Base-by-base conservation (phyloP, 2,888 invertebrate species). In the Pediacus dermestoides region DNA sequence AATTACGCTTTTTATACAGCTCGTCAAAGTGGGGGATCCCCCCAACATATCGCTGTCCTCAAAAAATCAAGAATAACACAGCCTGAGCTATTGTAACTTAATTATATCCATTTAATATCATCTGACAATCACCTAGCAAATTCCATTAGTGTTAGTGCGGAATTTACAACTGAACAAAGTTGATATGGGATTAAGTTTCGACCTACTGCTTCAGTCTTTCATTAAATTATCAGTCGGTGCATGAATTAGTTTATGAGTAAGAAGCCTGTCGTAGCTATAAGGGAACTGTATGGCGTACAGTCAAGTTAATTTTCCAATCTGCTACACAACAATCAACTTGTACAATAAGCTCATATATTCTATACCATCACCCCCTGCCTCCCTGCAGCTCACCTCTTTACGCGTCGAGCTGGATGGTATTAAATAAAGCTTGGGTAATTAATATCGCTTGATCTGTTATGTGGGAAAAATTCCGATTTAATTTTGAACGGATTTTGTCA, bases 301-400 rank as follows among this genome's bases (percentile, higher is more conserved):
- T 50, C 46, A 50, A 60, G 61, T 64, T 64, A 63, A 63, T 64
- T 65, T 64, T 64, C 63, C 63, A 63, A 64, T 64, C 62, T 63
- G 60, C 57, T 61, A 59, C 60, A 64, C 65, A 64, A 61, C 61
- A 65, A 64, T 64, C 63, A 60, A 56, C 54, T 52, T 49, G 46
- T 55, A 63, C 58, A 65, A 64, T 64, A 61, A 60, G 55, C 57
- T 59, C 58, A 58, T 61, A 55, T 54, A n/a, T n/a, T n/a, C n/a
- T n/a, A n/a, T n/a, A n/a, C n/a, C n/a, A n/a, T n/a, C n/a, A n/a
- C n/a, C n/a, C n/a, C n/a, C n/a, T n/a, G n/a, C n/a, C n/a, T n/a
- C n/a, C n/a, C n/a, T n/a, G n/a, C n/a, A n/a, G n/a, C n/a, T n/a
- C n/a, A n/a, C n/a, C n/a, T n/a, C n/a, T n/a, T n/a, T n/a, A n/a